phyloP scores from a whole-genome alignment of 2,113 vertebrate species.

The Carollia perspicillata region DNA sequence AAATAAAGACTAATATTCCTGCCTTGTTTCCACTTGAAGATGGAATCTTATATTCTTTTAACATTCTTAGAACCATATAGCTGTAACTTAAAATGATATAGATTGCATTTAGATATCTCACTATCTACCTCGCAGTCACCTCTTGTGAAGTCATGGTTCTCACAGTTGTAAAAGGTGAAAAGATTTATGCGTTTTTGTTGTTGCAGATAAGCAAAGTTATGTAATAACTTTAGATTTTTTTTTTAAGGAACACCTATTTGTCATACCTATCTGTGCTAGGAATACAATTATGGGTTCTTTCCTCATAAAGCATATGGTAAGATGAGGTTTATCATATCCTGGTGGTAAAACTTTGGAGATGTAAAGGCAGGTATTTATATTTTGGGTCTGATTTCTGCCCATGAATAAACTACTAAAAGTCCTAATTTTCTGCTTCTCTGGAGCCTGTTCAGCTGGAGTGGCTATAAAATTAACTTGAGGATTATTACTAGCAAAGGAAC shows the following conservation, averaged over 20 bases:
- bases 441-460: background rate
- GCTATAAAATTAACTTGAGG: slow-evolving; percentile 30
- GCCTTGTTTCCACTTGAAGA: background rate
- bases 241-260: background rate
- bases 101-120: background rate
- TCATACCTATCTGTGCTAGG: background rate
- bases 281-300: background rate
- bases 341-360: background rate
- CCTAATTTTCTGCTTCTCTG: background rate
- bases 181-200: background rate
- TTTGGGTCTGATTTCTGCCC: background rate
- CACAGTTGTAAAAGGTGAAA: background rate
- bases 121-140: background rate
- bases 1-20: background rate
- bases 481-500: background rate
- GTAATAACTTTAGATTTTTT: background rate
- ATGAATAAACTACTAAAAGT: background rate
- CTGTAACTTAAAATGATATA: background rate
- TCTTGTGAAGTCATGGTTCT: background rate
- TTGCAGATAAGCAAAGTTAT: slow-evolving; percentile 18
- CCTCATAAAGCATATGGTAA: background rate
- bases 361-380: background rate
- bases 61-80: background rate
- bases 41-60: background rate
- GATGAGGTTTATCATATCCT: background rate